Conservation (phyloP, 1,140 invertebrate genomes). For the Papilio xuthus region DNA sequence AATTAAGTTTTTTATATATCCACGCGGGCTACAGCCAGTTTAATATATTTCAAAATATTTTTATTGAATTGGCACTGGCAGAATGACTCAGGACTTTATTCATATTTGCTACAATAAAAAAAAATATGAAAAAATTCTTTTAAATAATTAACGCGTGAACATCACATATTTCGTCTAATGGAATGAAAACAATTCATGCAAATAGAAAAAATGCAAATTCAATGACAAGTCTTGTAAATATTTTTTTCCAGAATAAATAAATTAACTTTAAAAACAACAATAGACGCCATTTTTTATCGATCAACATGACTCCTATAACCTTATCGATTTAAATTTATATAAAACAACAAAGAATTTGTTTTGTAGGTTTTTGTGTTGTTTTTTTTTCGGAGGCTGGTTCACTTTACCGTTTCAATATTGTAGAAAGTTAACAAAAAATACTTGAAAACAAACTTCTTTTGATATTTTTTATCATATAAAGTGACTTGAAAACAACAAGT, state of each 20-base stretch:
- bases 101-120: not conserved
- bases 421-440: constrained; percentile 15
- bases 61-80: not conserved
- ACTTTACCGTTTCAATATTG: constrained; percentile 7
- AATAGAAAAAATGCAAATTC: constrained; percentile 5
- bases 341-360: constrained; percentile 9
- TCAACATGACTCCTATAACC: constrained; percentile 1
- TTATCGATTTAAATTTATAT: not conserved
- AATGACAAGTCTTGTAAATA: constrained; percentile 1
- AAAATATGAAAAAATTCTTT: not conserved
- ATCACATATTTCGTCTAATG: constrained; percentile 2
- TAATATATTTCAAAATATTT: no score
- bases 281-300: not conserved
- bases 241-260: constrained; percentile 24
- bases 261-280: constrained; percentile 9
- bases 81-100: not conserved
- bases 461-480: not conserved
- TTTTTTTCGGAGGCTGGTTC: not conserved
- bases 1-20: no score
- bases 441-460: constrained; percentile 8
- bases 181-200: not conserved
- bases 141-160: not conserved
- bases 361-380: not conserved
- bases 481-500: not conserved
- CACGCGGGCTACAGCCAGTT: no score